Evolutionary conservation across 1,140 invertebrate species (phyloP).

Genomic region (Venturia canescens): DNA sequence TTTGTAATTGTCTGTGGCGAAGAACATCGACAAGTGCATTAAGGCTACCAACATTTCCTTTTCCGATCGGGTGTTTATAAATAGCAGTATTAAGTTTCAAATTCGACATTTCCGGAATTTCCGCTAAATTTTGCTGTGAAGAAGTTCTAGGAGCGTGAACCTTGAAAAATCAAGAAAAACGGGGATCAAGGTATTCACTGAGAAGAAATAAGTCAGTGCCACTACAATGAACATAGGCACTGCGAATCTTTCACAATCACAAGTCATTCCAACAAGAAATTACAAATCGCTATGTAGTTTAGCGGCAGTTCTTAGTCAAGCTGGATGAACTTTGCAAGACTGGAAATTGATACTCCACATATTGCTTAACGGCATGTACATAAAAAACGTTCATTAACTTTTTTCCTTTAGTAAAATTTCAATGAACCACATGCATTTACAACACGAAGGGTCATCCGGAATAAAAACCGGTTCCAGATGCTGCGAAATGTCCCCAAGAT

Average conservation of each 20-base stretch:
- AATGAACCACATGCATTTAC: not conserved
- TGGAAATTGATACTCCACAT: not conserved
- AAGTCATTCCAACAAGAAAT: not conserved
- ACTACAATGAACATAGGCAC: not conserved
- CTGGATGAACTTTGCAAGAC: not conserved
- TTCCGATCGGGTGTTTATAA: constrained; percentile 63
- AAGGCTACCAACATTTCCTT: constrained; percentile 59
- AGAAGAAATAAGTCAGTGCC: constrained; percentile 1
- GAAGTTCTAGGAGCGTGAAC: constrained; percentile 36
- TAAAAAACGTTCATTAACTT: constrained; percentile 8
- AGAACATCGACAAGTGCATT: constrained; percentile 57
- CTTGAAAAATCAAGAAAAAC: constrained; percentile 20
- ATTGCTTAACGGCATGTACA: not conserved
- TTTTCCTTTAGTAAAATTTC: not conserved
- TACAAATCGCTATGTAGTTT: not conserved
- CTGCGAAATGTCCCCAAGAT: not conserved
- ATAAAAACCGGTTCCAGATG: not conserved
- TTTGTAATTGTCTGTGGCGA: constrained; percentile 50
- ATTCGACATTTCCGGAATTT: constrained; percentile 51
- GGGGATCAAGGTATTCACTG: not conserved
- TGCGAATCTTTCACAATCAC: not conserved
- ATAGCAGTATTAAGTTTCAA: constrained; percentile 57
- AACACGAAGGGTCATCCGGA: not conserved
- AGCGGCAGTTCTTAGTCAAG: not conserved
- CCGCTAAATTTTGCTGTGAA: constrained; percentile 29